Conservation (phyloP, 2,113 vertebrate genomes). For the Girardinichthys multiradiatus region DNA sequence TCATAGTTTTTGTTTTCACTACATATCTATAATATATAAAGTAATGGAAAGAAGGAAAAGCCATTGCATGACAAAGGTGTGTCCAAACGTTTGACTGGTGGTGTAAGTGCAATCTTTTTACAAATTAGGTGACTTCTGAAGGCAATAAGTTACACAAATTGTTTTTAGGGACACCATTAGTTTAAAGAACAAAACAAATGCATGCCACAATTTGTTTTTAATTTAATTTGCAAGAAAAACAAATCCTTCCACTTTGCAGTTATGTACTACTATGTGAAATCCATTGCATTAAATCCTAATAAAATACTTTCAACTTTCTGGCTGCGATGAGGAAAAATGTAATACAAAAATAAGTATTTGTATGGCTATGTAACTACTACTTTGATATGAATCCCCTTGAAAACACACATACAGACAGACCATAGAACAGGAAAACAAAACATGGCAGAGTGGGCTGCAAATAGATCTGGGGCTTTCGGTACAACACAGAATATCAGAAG, state of each 20-base stretch:
- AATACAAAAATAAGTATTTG: background rate
- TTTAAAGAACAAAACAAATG: background rate
- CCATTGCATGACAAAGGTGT: too few relatives aligned
- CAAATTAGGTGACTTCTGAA: background rate
- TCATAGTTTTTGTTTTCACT: too few relatives aligned
- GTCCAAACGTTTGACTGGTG: too few relatives aligned
- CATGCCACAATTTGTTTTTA: background rate
- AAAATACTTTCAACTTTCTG: background rate
- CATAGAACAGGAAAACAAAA: background rate
- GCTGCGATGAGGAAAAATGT: background rate
- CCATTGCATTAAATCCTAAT: too few relatives aligned
- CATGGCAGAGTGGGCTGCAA: background rate
- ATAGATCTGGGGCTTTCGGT: background rate
- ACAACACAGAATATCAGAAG: constrained; percentile 9
- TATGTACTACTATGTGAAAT: background rate
- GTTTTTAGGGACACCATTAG: background rate
- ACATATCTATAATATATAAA: too few relatives aligned
- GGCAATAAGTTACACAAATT: background rate
- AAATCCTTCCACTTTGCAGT: background rate
- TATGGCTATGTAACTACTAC: background rate
- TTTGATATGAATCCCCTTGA: constrained; percentile 42
- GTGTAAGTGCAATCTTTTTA: too few relatives aligned
- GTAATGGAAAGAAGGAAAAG: too few relatives aligned
- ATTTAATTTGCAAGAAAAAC: background rate
- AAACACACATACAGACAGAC: constrained; percentile 12